These are phyloP conservation scores for Maniola jurtina DNA, from an alignment of 1,140 invertebrate genomes.

Conservation along the genomic window DNA sequence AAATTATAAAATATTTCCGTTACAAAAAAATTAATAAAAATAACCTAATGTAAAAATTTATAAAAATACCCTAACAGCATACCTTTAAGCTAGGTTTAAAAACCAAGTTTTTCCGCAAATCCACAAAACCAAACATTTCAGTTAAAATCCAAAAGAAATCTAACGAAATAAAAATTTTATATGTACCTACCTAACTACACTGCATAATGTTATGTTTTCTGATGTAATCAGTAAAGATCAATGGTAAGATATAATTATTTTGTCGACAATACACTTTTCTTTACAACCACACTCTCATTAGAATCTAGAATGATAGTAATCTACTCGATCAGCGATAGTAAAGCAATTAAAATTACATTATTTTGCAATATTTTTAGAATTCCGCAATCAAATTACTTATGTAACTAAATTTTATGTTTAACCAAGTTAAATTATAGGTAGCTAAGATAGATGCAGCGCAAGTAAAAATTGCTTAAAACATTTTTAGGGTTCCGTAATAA, in stretches of 20 bases:
- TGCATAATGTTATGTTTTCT: background rate
- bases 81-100: background rate
- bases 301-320: background rate
- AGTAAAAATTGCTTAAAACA: too few species aligned
- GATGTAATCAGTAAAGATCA: background rate
- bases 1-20: too few species aligned
- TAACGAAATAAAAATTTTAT: background rate
- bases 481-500: too few species aligned
- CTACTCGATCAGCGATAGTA: background rate
- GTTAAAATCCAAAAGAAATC: background rate
- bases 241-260: background rate
- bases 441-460: too few species aligned
- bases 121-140: background rate
- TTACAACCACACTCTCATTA: background rate
- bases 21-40: too few species aligned
- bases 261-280: background rate
- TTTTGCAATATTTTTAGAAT: conserved; percentile 3
- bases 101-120: background rate
- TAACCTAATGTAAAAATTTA: too few species aligned
- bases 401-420: background rate
- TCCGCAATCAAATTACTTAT: background rate
- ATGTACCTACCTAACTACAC: background rate
- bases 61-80: background rate
- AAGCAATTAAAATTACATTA: conserved; percentile 8
- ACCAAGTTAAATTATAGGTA: background rate